Base-by-base conservation (phyloP, 2,113 vertebrate genomes). In the Gymnarchus niloticus region DNA sequence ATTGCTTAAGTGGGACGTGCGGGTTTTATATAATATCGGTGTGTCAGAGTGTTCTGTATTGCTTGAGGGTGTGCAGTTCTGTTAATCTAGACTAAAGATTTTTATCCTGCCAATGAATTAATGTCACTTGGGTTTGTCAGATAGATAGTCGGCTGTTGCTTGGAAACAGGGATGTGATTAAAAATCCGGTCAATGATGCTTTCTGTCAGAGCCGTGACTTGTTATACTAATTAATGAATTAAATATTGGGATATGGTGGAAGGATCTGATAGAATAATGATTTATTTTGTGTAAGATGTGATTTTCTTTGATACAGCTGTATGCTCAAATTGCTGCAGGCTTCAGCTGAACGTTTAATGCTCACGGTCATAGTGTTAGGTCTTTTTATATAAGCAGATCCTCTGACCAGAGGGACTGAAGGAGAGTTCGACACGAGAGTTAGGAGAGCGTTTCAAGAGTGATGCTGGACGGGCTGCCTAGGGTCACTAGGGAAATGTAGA, bases 101-200 rank as follows among this genome's bases (percentile, higher is more conserved):
- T 69, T 69, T 69, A 69, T 69, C 37, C 28, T 33, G 28, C 25
- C 61, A 69, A 25, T 69, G 19, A 28, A 73, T 73, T 73, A 41
- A 73, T 41, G 37, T 73, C 65, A 73, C 65, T 73, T 73, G 65
- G 33, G 65, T 41, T 73, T 73, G 65, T 73, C 65, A 73, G 65
- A 33, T 41, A 69, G 6, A 44, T 37, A 37, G 1, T 14, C 28
- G 56, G 52, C 33, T 83, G 52, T 44, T 73, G 41, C 28, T 33
- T 73, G 65, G 37, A 73, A 73, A 73, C 4, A 17, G 33, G 28
- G 37, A 69, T 28, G 37, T 73, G 33, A 73, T 41, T 69, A 69
- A 69, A 69, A 37, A 69, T 4, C 9, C 28, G 12, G 7, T 6
- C 12, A 12, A 12, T 52, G 51, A 52, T 52, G 51, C n/a, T 69